Evolutionary conservation across 2,797 vertebrate species (phyloP).

Genomic region (Manis javanica): DNA sequence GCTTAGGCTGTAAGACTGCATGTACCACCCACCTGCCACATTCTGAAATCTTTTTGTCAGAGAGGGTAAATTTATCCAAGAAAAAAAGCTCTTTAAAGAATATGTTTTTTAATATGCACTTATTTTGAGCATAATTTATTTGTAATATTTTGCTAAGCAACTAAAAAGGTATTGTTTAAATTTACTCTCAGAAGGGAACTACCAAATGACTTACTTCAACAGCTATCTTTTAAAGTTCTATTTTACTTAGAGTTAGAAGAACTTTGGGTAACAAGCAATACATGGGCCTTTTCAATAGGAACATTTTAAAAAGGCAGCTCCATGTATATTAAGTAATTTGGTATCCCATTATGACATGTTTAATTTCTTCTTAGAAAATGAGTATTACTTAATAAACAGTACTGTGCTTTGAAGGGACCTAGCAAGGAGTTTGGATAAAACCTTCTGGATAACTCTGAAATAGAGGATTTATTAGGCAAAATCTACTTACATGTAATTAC

Average conservation of each 20-base stretch:
- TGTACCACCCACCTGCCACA: constrained; percentile 84
- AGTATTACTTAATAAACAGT: constrained; percentile 36
- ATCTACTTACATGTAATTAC: constrained; percentile 84
- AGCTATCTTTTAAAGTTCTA: background rate
- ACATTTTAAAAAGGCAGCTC: constrained; percentile 54
- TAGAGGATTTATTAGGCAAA: constrained; percentile 84
- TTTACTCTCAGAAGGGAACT: constrained; percentile 61
- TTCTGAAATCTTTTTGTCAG: constrained; percentile 83
- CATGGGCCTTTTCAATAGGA: background rate
- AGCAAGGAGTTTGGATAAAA: constrained; percentile 1
- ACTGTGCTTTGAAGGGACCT: constrained; percentile 56
- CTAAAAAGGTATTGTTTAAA: constrained; percentile 25
- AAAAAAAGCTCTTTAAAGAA: constrained; percentile 74
- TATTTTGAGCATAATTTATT: constrained; percentile 67
- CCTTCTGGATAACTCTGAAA: constrained; percentile 21
- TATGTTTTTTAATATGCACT: constrained; percentile 71
- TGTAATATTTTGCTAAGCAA: constrained; percentile 26
- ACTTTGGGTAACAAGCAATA: constrained; percentile 58
- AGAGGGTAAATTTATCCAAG: constrained; percentile 79
- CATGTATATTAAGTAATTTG: constrained; percentile 65
- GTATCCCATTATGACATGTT: constrained; percentile 60
- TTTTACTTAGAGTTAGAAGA: background rate
- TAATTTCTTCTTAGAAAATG: constrained; percentile 79
- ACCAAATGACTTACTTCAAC: constrained; percentile 46
- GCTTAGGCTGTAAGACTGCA: constrained; percentile 85